phyloP scores from a whole-genome alignment of 2,888 invertebrate genomes.

The Mycalesis mineus region DNA sequence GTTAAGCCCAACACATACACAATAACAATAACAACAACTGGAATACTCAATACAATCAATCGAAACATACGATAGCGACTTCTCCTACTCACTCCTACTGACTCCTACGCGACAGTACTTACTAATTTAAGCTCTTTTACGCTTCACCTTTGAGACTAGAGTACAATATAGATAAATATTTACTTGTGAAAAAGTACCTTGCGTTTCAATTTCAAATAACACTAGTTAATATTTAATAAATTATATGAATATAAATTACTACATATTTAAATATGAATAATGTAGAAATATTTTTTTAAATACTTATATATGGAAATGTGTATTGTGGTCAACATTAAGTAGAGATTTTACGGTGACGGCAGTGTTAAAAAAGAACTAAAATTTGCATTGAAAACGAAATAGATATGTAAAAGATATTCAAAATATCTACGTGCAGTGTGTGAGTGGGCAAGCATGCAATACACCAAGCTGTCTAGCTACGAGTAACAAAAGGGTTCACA shows the following conservation, averaged over 20 bases:
- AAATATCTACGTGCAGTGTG: neutral
- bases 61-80: slow-evolving; percentile 12
- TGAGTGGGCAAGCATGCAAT: neutral
- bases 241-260: neutral
- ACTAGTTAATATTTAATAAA: neutral
- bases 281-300: neutral
- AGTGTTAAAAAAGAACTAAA: no score
- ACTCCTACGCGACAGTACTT: no score
- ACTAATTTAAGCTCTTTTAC: slow-evolving; percentile 20
- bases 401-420: neutral
- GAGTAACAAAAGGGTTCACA: neutral
- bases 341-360: neutral
- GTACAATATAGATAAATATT: neutral
- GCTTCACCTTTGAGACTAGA: neutral
- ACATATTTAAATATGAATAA: neutral
- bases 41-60: slow-evolving; percentile 18
- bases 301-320: neutral
- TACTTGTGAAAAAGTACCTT: neutral
- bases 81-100: slow-evolving; percentile 6
- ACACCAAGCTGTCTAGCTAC: neutral
- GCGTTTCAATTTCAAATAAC: neutral
- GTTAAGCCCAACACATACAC: slow-evolving; percentile 22
- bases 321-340: neutral
- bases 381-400: neutral
- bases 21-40: no score